Conservation (phyloP, 64 coral and sea anemone genomes). For the Orbicella faveolata region DNA sequence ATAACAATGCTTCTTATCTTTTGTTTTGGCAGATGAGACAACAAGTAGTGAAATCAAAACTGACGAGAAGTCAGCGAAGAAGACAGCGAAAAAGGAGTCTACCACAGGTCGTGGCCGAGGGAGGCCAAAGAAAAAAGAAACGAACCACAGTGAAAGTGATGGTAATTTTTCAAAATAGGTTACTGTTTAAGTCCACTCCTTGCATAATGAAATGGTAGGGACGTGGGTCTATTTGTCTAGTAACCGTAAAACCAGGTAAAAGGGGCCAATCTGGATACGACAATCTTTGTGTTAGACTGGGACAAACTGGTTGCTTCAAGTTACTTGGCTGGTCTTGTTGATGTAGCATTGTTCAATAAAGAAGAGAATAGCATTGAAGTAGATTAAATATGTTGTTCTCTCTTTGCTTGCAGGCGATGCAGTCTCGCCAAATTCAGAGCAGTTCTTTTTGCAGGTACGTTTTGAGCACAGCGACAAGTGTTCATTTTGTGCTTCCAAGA, state of each 20-base stretch:
- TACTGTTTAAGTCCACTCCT: no score
- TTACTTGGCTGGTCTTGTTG: neutral
- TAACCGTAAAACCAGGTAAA: neutral
- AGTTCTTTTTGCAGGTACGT: conserved; percentile 48
- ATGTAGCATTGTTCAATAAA: no score
- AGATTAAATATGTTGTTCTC: neutral
- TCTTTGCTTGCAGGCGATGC: neutral
- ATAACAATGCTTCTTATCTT: no score
- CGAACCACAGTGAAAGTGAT: neutral
- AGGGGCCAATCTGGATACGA: neutral
- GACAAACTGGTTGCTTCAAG: neutral
- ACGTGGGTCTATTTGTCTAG: no score
- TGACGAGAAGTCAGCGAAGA: neutral
- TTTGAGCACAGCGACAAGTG: neutral
- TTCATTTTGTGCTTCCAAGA: neutral
- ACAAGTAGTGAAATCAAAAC: neutral
- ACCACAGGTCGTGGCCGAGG: neutral
- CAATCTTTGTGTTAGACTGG: neutral
- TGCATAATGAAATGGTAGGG: no score
- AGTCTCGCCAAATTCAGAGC: conserved; percentile 11
- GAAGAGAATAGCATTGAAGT: no score
- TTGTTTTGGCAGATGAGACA: neutral
- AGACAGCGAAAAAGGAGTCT: neutral
- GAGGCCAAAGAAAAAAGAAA: neutral
- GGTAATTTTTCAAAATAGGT: neutral